Conservation (phyloP, 2,888 invertebrate species). For the Thelaira solivaga region DNA sequence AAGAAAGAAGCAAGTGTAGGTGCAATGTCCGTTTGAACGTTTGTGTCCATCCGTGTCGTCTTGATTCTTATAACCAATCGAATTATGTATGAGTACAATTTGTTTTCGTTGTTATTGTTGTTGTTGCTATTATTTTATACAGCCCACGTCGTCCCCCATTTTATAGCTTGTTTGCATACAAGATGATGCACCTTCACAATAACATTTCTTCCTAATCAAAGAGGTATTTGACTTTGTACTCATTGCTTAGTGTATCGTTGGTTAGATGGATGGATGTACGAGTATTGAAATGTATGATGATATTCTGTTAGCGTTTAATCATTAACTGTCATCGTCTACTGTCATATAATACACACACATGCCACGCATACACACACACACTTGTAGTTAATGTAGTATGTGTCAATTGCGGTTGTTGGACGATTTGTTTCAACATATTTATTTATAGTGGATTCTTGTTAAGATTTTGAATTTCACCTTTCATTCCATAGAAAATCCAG, state of each 20-base stretch:
- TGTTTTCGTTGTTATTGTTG: too few relatives aligned
- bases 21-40: conserved; percentile 61
- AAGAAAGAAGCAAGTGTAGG: conserved; percentile 54
- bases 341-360: conserved; percentile 33
- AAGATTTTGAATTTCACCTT: conserved; percentile 60
- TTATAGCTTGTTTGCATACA: conserved; percentile 49
- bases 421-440: conserved; percentile 34
- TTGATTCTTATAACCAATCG: conserved; percentile 44
- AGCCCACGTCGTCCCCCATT: conserved; percentile 48
- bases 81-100: conserved; percentile 42
- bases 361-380: background rate
- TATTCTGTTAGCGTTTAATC: conserved; percentile 61
- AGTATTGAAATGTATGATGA: conserved; percentile 8
- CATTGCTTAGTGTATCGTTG: background rate
- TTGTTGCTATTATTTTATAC: background rate
- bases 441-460: conserved; percentile 48
- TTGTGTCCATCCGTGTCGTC: conserved; percentile 49
- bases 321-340: conserved; percentile 62
- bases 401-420: conserved; percentile 37
- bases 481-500: conserved; percentile 53
- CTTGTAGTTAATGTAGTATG: background rate
- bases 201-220: conserved; percentile 57
- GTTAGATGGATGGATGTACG: background rate
- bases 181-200: conserved; percentile 28
- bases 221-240: conserved; percentile 52